Percentiles rank a stretch among this genome's conserved stretches.
Conservation (phyloP, 2,888 invertebrate genomes). For the Diarsia brunnea region DNA sequence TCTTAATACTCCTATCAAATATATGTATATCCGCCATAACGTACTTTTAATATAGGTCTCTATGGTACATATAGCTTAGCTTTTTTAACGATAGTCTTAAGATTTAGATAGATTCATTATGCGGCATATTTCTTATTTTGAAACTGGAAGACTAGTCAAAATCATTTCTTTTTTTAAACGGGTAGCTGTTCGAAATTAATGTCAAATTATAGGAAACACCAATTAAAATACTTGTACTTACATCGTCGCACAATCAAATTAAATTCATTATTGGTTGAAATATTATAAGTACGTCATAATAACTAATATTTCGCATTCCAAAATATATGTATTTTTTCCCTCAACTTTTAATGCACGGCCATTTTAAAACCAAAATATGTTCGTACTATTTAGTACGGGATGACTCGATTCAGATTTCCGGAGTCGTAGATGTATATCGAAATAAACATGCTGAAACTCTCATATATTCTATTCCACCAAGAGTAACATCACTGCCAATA, state of each 20-base stretch:
- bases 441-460: not conserved
- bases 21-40: constrained; percentile 25
- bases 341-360: not conserved
- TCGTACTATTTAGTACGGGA: not conserved
- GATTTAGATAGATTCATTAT: not conserved
- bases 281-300: not conserved
- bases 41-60: constrained; percentile 31
- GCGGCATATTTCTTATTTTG: not conserved
- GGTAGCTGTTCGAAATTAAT: not conserved
- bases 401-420: not conserved
- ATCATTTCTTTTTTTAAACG: not conserved
- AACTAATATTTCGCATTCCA: no score
- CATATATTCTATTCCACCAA: not conserved
- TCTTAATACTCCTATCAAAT: not conserved
- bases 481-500: constrained; percentile 27
- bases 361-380: not conserved
- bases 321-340: no score
- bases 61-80: constrained; percentile 40
- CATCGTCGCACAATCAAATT: not conserved
- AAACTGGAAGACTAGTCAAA: not conserved
- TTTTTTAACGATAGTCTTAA: not conserved
- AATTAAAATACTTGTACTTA: not conserved
- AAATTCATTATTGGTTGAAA: not conserved
- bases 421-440: not conserved
- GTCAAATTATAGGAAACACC: not conserved